These are phyloP conservation scores for Panonychus citri DNA, from an alignment of 1,140 invertebrate species.

Conservation along the genomic window DNA sequence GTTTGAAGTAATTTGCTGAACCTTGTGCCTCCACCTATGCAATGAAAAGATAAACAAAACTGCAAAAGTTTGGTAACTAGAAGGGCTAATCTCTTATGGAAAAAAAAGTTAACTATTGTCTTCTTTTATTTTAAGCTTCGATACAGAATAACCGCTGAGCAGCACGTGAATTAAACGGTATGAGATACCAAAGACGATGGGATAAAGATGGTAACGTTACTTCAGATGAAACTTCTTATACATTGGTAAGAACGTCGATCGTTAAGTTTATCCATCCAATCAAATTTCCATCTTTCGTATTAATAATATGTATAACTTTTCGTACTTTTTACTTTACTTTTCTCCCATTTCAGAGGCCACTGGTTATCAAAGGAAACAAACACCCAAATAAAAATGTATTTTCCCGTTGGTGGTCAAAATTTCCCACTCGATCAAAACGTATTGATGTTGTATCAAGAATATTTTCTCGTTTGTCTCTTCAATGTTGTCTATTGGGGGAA, in stretches of 20 bases:
- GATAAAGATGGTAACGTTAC: not conserved
- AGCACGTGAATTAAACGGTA: not conserved
- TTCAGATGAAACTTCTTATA: not conserved
- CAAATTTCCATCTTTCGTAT: too few species aligned
- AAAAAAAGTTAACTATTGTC: too few species aligned
- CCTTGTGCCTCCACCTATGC: too few species aligned
- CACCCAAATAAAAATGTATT: constrained; percentile 40
- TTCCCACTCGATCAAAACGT: constrained; percentile 64
- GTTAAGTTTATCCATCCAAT: too few species aligned
- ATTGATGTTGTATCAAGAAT: constrained; percentile 83
- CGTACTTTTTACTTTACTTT: not conserved
- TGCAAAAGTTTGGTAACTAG: too few species aligned
- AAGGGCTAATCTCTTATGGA: too few species aligned
- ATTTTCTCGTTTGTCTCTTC: constrained; percentile 81
- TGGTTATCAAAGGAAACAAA: not conserved
- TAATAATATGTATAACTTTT: not conserved
- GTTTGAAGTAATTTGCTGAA: too few species aligned
- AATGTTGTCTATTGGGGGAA: constrained; percentile 82
- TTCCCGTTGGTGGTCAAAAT: constrained; percentile 69
- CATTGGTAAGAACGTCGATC: not conserved
- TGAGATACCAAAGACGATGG: not conserved
- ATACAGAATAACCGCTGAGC: too few species aligned
- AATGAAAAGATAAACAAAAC: too few species aligned
- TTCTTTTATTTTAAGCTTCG: too few species aligned
- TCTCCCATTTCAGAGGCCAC: not conserved